Conservation (phyloP, 2,113 vertebrate species). For the Andinoacara biseriatus region DNA sequence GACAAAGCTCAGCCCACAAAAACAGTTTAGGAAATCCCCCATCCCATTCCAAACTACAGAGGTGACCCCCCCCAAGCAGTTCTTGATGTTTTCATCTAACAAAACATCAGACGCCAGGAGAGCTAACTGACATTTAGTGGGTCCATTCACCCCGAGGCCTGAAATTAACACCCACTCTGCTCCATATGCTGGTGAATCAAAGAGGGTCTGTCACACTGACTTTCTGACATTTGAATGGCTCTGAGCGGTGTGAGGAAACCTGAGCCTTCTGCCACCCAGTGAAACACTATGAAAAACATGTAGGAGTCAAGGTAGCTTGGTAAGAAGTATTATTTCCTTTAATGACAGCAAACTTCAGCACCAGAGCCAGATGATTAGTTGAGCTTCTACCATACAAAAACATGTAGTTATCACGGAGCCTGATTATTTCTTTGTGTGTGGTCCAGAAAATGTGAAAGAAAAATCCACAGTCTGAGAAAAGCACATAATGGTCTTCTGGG, state of each 20-base stretch:
- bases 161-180: constrained; percentile 55
- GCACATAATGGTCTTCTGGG: not conserved
- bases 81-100: constrained; percentile 16
- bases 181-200: constrained; percentile 50
- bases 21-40: constrained; percentile 37
- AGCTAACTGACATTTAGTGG: constrained; percentile 41
- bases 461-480: not conserved
- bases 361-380: not conserved
- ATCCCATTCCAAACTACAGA: no score
- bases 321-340: not conserved
- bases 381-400: not conserved
- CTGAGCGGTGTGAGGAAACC: constrained; percentile 19
- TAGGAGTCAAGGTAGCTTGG: not conserved
- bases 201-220: constrained; percentile 21
- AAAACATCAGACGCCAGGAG: constrained; percentile 25
- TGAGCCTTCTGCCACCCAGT: not conserved
- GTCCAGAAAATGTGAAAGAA: not conserved
- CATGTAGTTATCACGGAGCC: not conserved
- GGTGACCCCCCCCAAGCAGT: not conserved
- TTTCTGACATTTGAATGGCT: constrained; percentile 27
- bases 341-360: not conserved
- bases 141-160: constrained; percentile 44
- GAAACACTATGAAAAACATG: not conserved
- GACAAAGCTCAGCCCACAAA: constrained; percentile 61
- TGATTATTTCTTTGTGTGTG: constrained; percentile 4